Conservation (phyloP, 2,797 vertebrate species). For the Eurystomus glaucurus region DNA sequence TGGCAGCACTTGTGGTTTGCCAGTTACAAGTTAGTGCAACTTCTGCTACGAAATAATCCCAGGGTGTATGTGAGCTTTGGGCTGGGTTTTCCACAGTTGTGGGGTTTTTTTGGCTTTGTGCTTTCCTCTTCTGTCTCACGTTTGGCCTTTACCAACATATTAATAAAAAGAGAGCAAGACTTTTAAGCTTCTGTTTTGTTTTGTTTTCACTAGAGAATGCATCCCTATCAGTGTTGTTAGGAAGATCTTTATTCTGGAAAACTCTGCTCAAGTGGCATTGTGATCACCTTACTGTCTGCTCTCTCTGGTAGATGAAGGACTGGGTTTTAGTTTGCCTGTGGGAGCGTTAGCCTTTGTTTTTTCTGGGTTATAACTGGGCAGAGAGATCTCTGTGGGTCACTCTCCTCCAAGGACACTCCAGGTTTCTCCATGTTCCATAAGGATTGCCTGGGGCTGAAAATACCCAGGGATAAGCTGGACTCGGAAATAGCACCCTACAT, state of each 20-base stretch:
- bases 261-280: neutral
- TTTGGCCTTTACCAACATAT: neutral
- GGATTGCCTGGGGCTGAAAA: neutral
- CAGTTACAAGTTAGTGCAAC: rapidly evolving
- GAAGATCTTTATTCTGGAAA: neutral
- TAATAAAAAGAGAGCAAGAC: neutral
- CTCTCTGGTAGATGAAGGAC: rapidly evolving
- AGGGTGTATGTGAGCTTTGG: neutral
- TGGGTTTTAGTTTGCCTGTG: neutral
- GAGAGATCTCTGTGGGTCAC: neutral
- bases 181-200: neutral
- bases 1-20: neutral
- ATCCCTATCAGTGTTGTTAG: neutral
- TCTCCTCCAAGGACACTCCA: neutral
- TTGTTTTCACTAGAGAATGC: neutral
- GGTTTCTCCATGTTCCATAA: neutral
- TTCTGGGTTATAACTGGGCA: neutral
- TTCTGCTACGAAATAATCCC: neutral
- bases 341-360: neutral
- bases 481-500: neutral
- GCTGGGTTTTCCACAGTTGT: neutral
- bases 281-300: neutral
- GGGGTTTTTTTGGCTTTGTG: neutral
- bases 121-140: neutral
- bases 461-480: neutral